Evolutionary conservation across 1,140 invertebrate species (phyloP).

Genomic region (Mycetomoellerius zeteki): DNA sequence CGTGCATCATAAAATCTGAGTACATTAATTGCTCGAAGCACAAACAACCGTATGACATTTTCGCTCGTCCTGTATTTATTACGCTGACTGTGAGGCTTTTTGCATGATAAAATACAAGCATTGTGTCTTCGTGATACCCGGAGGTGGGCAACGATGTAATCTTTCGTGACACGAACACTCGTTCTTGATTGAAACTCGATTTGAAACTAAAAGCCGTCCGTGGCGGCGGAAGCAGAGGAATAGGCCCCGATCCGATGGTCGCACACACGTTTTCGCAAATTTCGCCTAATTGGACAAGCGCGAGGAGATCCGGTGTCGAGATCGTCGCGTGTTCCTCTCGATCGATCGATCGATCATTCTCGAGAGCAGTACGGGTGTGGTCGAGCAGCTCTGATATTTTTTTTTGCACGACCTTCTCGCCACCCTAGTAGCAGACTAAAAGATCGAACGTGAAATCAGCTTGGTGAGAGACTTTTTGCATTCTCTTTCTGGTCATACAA

Average conservation of each 20-base stretch:
- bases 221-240: constrained; percentile 10
- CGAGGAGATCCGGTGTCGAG: constrained; percentile 56
- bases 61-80: neutral
- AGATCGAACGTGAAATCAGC: constrained; percentile 37
- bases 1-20: neutral
- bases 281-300: constrained; percentile 76
- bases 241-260: neutral
- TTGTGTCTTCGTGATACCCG: neutral
- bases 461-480: constrained; percentile 17
- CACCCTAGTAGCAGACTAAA: constrained; percentile 39
- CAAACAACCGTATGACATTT: neutral
- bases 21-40: neutral
- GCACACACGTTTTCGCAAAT: constrained; percentile 71
- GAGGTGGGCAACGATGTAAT: constrained; percentile 7
- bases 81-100: neutral
- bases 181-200: constrained; percentile 30
- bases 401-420: constrained; percentile 26
- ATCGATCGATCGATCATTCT: constrained; percentile 72
- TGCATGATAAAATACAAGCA: neutral
- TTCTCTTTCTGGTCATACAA: constrained; percentile 31
- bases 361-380: constrained; percentile 46
- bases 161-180: constrained; percentile 13
- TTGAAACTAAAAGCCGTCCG: constrained; percentile 36
- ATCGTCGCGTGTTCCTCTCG: constrained; percentile 61
- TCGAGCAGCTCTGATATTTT: constrained; percentile 11